phyloP scores from a whole-genome alignment of 2,888 invertebrate genomes.

The Hypselothyrea guttata region DNA sequence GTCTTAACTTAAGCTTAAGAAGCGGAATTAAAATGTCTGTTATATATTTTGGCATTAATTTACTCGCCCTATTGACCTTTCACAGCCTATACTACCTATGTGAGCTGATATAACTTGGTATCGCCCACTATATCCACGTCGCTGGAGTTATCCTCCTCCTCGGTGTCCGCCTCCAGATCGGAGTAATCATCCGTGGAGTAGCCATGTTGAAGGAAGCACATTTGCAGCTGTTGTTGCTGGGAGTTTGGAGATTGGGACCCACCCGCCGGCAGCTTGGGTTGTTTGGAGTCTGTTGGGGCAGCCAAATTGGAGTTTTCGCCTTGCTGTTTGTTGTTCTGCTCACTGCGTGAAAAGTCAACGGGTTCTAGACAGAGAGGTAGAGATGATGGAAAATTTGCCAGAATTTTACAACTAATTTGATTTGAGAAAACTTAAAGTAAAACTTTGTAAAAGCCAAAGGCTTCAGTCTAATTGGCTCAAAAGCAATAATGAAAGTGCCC shows the following conservation, averaged over 20 bases:
- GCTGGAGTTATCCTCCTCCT: conserved; percentile 80
- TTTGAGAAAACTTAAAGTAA: conserved; percentile 52
- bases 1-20: too few species aligned
- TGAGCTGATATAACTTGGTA: conserved; percentile 79
- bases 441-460: conserved; percentile 55
- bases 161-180: conserved; percentile 76
- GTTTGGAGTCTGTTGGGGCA: conserved; percentile 43
- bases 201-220: conserved; percentile 76
- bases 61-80: conserved; percentile 1
- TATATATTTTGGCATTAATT: not conserved
- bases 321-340: conserved; percentile 59
- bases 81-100: conserved; percentile 59
- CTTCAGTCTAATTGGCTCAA: conserved; percentile 52
- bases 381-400: conserved; percentile 27
- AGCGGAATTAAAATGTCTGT: not conserved
- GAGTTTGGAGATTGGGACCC: conserved; percentile 31
- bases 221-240: conserved; percentile 74
- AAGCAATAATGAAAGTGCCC: too few species aligned
- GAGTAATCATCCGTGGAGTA: conserved; percentile 82
- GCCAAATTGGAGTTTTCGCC: conserved; percentile 34
- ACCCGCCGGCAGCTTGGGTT: conserved; percentile 36
- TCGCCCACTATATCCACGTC: conserved; percentile 83
- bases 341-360: conserved; percentile 82
- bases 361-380: conserved; percentile 75
- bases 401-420: conserved; percentile 63